Base-by-base conservation (phyloP, 2,888 invertebrate genomes). In the Drosophila anomalata region DNA sequence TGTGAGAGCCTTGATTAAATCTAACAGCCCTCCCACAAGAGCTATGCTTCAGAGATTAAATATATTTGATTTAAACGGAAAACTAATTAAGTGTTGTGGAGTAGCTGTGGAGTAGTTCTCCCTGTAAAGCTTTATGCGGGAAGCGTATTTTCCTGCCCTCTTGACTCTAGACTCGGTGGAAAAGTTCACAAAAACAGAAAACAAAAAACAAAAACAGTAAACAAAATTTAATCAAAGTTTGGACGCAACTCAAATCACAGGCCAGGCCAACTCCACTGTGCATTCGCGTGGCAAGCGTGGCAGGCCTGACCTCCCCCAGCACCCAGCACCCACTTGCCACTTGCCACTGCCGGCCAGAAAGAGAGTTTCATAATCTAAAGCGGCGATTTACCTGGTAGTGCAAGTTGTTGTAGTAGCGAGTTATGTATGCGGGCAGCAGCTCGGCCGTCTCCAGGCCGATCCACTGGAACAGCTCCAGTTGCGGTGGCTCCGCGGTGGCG, bases 361-460 rank as follows among this genome's bases (percentile, higher is more conserved):
- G 39, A 2, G 3, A 60, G 26, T 41, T 3, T 20, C 22, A 44
- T 63, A 60, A 56, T 47, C 36, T 57, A 39, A 24, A n/a, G 39
- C 26, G 31, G 33, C 5, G 31, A 60, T 78, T 83, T 90, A 91
- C 91, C 91, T 91, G 89, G 66, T 89, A 88, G 78, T 91, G 91
- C 44, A 90, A 78, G 82, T 93, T 93, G 85, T 94, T 92, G 90
- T 95, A 95, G 91, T 95, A 95, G 89, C 94, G 94, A 90, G 94
- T 94, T 86, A 95, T 94, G 88, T 95, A 94, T 2, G 93, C 92
- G 11, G 95, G 95, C 87, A 95, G 90, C 8, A 93, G 92, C 44
- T 93, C 92, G 76, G 93, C 93, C 53, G 95, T 95, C 90, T 95
- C 94, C 90, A 94, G 94, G 54, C 95, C 95, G 88, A 95, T 94